Evolutionary conservation across 2,113 vertebrate species (phyloP).

Genomic region (Cyphotilapia sp.): DNA sequence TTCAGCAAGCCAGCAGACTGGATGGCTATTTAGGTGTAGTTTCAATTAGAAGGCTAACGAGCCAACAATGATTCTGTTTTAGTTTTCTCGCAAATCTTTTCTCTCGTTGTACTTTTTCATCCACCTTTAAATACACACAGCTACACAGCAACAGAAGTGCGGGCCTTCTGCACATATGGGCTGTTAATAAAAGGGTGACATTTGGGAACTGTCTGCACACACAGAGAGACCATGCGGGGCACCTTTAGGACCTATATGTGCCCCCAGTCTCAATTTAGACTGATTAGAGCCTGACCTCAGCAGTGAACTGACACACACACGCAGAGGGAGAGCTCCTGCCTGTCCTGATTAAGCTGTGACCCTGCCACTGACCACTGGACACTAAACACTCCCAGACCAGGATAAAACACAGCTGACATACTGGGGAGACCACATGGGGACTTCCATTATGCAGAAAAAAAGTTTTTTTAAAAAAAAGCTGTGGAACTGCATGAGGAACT

Average conservation of each 20-base stretch:
- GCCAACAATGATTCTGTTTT: neutral
- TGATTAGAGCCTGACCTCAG: conserved; percentile 59
- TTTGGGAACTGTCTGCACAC: neutral
- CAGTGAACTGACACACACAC: conserved; percentile 18
- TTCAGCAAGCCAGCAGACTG: neutral
- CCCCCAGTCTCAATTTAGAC: conserved; percentile 28
- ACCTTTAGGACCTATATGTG: neutral
- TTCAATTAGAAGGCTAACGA: neutral
- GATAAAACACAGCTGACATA: conserved; percentile 26
- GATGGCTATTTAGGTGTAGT: neutral
- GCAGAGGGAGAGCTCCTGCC: conserved; percentile 14
- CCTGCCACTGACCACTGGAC: conserved; percentile 55
- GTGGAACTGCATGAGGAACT: conserved; percentile 43
- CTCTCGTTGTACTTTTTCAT: neutral
- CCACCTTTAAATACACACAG: neutral
- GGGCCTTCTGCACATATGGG: neutral
- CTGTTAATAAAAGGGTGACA: neutral
- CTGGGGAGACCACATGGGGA: conserved; percentile 29
- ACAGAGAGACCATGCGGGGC: neutral
- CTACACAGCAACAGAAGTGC: neutral
- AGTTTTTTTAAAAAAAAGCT: accelerated
- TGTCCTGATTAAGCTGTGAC: conserved; percentile 50
- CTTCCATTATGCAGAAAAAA: neutral
- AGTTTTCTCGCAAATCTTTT: neutral
- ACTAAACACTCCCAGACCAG: conserved; percentile 56